These are phyloP conservation scores for Ahaetulla prasina DNA, from an alignment of 2,113 vertebrate genomes.

Conservation along the genomic window DNA sequence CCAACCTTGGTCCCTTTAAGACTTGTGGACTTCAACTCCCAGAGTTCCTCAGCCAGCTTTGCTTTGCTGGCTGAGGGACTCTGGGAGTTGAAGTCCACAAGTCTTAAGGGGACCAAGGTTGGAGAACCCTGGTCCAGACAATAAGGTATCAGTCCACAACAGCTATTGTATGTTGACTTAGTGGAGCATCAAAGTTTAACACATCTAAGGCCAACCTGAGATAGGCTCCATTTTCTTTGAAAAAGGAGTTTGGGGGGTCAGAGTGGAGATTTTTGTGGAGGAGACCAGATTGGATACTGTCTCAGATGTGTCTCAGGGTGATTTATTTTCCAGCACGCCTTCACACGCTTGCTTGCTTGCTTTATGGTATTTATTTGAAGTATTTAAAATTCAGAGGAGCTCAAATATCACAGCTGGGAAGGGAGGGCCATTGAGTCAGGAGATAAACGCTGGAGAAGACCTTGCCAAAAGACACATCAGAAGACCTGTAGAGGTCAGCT, in stretches of 20 bases:
- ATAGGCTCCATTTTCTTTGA: not conserved
- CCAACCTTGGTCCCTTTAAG: too few relatives aligned
- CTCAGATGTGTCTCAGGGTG: not conserved
- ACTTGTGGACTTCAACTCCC: too few relatives aligned
- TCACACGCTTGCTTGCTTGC: not conserved
- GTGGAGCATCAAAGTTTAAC: not conserved
- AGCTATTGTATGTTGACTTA: not conserved
- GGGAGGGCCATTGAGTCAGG: not conserved
- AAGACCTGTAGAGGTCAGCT: not conserved
- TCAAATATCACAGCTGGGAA: not conserved
- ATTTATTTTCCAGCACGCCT: not conserved
- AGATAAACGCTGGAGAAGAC: not conserved
- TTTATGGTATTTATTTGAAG: not conserved
- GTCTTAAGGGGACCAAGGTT: too few relatives aligned
- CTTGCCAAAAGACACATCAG: not conserved
- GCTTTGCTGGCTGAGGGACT: too few relatives aligned
- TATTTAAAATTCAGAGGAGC: not conserved
- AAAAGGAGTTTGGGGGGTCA: not conserved
- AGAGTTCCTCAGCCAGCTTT: too few relatives aligned
- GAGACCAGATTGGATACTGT: conserved; percentile 14
- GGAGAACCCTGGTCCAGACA: too few relatives aligned
- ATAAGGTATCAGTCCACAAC: not conserved
- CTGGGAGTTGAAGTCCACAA: too few relatives aligned
- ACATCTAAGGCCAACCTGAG: not conserved
- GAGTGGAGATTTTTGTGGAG: not conserved